Conservation (phyloP, 2,113 vertebrate species). For the Aramus guarauna region DNA sequence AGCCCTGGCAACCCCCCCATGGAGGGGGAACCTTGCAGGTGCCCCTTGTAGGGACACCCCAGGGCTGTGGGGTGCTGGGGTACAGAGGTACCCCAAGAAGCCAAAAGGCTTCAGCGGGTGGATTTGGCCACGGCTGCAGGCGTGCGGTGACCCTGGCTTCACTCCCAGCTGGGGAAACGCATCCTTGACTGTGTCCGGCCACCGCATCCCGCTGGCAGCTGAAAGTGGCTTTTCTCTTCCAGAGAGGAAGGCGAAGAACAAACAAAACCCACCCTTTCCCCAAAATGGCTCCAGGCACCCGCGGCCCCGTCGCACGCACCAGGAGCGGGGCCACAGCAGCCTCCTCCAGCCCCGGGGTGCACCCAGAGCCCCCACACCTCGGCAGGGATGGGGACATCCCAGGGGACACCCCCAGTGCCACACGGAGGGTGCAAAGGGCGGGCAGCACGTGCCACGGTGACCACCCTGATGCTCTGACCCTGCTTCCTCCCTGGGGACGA, state of each 20-base stretch:
- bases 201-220: background rate
- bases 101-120: fast-evolving
- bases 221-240: background rate
- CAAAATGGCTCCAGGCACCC: background rate
- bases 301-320: fast-evolving
- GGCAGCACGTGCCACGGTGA: fast-evolving
- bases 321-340: background rate
- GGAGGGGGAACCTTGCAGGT: fast-evolving
- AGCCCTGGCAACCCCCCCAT: background rate
- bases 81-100: too few species aligned
- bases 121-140: background rate
- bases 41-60: background rate
- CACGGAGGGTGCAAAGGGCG: background rate
- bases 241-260: background rate
- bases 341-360: background rate
- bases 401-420: background rate
- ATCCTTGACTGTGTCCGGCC: background rate
- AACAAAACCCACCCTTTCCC: conserved; percentile 27
- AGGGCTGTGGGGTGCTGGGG: background rate
- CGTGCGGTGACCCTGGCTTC: fast-evolving
- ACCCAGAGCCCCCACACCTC: background rate
- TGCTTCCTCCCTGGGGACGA: fast-evolving
- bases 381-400: background rate
- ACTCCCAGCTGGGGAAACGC: background rate
- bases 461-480: background rate